Percentiles rank a stretch among this genome's conserved stretches.
phyloP scores from a whole-genome alignment of 2,797 vertebrate genomes.

The Cyprinodon diabolis region DNA sequence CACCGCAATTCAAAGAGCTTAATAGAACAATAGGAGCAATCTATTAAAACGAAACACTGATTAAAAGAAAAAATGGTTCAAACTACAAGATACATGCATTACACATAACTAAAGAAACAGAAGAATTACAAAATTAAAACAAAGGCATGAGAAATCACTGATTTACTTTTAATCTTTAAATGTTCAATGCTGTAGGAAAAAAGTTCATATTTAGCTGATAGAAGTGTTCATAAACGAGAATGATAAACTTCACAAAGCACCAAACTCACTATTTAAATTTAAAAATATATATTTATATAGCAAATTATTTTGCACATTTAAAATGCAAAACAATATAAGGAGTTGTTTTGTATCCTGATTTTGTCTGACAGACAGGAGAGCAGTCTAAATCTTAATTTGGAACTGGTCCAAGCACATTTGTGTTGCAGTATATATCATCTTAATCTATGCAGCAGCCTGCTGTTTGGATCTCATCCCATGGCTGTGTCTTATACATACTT shows the following conservation, averaged over 20 bases:
- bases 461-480: too few species aligned
- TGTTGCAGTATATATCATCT: too few species aligned
- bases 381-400: too few species aligned
- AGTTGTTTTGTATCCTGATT: neutral
- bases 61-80: neutral
- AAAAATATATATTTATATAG: neutral
- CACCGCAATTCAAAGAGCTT: neutral
- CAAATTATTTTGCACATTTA: neutral
- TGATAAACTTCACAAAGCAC: too few species aligned
- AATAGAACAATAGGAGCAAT: neutral
- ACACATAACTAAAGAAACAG: neutral
- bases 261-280: neutral
- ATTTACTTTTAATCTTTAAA: neutral
- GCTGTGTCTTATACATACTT: too few species aligned
- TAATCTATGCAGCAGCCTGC: too few species aligned
- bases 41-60: neutral
- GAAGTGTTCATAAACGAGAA: neutral
- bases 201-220: neutral
- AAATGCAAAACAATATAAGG: neutral
- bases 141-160: neutral
- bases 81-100: neutral
- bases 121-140: too few species aligned
- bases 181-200: neutral
- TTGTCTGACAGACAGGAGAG: neutral
- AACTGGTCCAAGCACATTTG: neutral